Percentiles rank a stretch among this genome's conserved stretches.
Evolutionary conservation across 1,140 invertebrate genomes (phyloP).

Genomic region (Drosophila tropicalis): DNA sequence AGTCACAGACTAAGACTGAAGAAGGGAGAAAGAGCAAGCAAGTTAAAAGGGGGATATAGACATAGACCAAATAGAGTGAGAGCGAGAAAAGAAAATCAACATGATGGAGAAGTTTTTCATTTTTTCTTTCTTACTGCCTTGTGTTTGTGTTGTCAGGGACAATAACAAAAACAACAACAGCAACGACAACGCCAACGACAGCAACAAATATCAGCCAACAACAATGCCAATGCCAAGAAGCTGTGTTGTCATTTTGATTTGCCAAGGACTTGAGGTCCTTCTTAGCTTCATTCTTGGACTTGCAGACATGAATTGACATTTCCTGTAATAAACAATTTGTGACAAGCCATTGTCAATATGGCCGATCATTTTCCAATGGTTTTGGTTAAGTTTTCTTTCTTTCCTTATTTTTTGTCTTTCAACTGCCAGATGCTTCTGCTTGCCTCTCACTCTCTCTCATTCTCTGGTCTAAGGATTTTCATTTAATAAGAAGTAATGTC

Average conservation of each 20-base stretch:
- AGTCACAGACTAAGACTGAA: background rate
- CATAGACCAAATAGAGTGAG: conserved; percentile 8
- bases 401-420: background rate
- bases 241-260: conserved; percentile 64
- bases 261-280: conserved; percentile 41
- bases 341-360: conserved; percentile 62
- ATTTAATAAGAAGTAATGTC: conserved; percentile 58
- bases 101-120: conserved; percentile 32
- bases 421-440: conserved; percentile 8
- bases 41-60: background rate
- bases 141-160: conserved; percentile 59
- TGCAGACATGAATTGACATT: conserved; percentile 64
- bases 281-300: conserved; percentile 34
- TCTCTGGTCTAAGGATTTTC: background rate
- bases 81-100: conserved; percentile 59
- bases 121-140: conserved; percentile 34
- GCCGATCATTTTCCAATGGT: conserved; percentile 51
- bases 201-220: conserved; percentile 9
- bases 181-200: background rate
- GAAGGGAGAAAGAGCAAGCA: background rate
- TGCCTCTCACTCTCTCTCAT: background rate
- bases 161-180: conserved; percentile 37
- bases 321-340: conserved; percentile 58
- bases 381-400: conserved; percentile 46
- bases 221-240: conserved; percentile 41